Evolutionary conservation across 2,113 vertebrate species (phyloP).

Genomic region (Periophthalmodon schlosseri): DNA sequence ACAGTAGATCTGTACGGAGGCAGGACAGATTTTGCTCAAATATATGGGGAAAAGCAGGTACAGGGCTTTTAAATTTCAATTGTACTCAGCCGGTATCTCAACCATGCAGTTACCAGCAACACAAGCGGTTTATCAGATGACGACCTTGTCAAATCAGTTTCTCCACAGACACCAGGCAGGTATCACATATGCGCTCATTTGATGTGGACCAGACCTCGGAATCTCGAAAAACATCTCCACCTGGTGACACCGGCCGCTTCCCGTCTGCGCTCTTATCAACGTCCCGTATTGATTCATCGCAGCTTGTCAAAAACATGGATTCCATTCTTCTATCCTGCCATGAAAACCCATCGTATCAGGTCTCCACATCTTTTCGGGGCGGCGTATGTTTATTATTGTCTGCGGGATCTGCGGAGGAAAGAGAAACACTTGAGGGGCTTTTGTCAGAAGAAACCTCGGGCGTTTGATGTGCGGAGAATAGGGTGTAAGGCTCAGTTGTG

Average conservation of each 20-base stretch:
- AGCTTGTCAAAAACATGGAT: conserved; percentile 6
- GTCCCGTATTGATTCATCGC: conserved; percentile 1
- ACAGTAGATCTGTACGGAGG: no score
- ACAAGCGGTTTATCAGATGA: not conserved
- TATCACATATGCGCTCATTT: not conserved
- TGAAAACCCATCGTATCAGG: not conserved
- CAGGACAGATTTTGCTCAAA: no score
- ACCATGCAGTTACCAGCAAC: not conserved
- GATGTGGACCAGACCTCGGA: not conserved
- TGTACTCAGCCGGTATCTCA: not conserved
- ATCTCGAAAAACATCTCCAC: not conserved
- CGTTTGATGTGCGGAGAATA: not conserved
- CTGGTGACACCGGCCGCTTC: not conserved
- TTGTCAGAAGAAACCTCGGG: conserved; percentile 3
- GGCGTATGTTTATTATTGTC: not conserved
- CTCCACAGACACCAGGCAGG: not conserved
- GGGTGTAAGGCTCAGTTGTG: not conserved
- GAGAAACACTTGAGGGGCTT: conserved; percentile 6
- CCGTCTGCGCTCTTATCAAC: conserved; percentile 1
- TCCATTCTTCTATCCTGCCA: not conserved
- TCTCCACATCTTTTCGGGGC: not conserved
- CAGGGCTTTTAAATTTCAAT: no score
- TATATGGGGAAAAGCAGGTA: no score
- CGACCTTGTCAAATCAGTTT: not conserved
- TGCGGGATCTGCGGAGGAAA: not conserved